A percentile compares a stretch with the other conserved stretches of the same genome.
Evolutionary conservation across 2,113 vertebrate species (phyloP).

Genomic region (Circaetus cinerascens): DNA sequence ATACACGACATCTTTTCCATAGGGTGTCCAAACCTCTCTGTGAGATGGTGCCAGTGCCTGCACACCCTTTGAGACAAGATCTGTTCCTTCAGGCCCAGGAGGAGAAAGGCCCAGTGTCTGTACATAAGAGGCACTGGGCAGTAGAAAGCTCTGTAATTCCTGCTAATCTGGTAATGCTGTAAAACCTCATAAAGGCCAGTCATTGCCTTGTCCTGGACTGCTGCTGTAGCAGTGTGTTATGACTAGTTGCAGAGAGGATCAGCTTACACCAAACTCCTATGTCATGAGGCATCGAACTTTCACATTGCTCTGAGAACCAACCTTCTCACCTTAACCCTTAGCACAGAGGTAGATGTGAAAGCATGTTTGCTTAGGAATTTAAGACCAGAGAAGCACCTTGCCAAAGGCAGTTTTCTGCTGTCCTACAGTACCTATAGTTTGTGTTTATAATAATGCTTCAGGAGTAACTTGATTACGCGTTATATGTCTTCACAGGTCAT

Average conservation of each 20-base stretch:
- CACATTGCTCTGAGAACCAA: not conserved
- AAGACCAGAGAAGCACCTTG: not conserved
- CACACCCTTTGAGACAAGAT: not conserved
- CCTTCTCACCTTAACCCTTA: not conserved
- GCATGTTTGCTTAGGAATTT: not conserved
- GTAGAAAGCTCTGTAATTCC: not conserved
- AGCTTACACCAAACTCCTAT: not conserved
- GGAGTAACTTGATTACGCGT: not conserved
- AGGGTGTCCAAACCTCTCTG: not conserved
- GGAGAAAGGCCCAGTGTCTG: not conserved
- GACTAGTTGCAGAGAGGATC: not conserved
- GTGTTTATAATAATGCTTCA: not conserved
- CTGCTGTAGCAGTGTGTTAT: not conserved
- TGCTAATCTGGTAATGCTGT: not conserved
- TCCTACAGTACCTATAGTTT: not conserved
- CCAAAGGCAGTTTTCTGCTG: not conserved
- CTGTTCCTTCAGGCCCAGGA: not conserved
- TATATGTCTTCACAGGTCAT: not conserved
- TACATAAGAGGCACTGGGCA: not conserved
- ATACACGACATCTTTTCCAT: not conserved
- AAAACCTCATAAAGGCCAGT: not conserved
- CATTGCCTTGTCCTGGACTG: not conserved
- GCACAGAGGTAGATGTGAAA: not conserved
- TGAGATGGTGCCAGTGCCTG: not conserved
- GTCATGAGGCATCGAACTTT: not conserved